Evolutionary conservation across 1,140 invertebrate species (phyloP), one percentile per base, ranked within the genome.

Genomic region (Micrasema longulum): DNA sequence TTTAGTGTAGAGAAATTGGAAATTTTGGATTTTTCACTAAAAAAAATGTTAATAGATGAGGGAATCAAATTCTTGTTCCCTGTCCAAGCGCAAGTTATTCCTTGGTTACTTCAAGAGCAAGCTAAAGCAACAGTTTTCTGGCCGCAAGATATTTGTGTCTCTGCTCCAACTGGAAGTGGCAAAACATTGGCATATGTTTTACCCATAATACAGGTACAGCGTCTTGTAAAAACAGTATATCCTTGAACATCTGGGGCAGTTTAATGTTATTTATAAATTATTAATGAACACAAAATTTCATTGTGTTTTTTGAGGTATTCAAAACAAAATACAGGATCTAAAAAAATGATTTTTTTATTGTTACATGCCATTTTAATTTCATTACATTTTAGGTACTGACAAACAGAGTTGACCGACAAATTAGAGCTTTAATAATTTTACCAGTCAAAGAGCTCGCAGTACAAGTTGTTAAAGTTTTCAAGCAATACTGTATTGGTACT

Each of bases 151-250:
- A 87, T 98, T n/a, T 99, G 97, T 86, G 93, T 99, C 38, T 97
- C 96, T 20, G 96, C 97, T 45, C 96, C 97, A 18, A 99, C 98
- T 12, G 98, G 97, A 10, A 98, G 96, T 88, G 97, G 97, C 9
- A 99, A 99, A 87, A 99, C 97, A 0, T 83, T 99, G 53, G 91
- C 96, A 4, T 99, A 95, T 89, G 94, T 95, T 69, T 83, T 99
- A 65, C 97, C 97, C 11, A 91, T 99, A 53, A 85, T 99, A 52
- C 94, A 99, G 83, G 87, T 87, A 78, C n/a, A n/a, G n/a, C n/a
- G n/a, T n/a, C n/a, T n/a, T n/a, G n/a, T n/a, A n/a, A n/a, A n/a
- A n/a, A n/a, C n/a, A n/a, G n/a, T n/a, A n/a, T n/a, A n/a, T n/a
- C n/a, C n/a, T n/a, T n/a, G n/a, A n/a, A n/a, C n/a, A n/a, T n/a